phyloP scores from a whole-genome alignment of 2,797 vertebrate species.

The Sebastes jordani region DNA sequence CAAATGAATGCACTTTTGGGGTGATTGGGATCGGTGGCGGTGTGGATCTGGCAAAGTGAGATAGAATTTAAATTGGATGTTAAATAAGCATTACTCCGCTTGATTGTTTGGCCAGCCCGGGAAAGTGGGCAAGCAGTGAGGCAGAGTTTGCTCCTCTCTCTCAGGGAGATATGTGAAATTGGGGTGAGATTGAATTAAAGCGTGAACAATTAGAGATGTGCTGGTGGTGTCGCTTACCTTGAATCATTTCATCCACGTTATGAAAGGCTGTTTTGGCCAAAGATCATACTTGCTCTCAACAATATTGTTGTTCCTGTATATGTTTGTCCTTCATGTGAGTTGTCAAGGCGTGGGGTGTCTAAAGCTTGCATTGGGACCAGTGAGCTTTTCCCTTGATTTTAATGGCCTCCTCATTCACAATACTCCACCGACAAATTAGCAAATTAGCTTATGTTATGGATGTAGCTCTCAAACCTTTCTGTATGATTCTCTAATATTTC shows the following conservation, averaged over 20 bases:
- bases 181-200: conserved; percentile 84
- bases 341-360: too few species aligned
- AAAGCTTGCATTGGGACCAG: too few species aligned
- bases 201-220: conserved; percentile 78
- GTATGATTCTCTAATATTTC: too few species aligned
- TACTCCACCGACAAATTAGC: too few species aligned
- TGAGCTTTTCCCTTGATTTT: too few species aligned
- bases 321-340: too few species aligned
- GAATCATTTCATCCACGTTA: conserved; percentile 41
- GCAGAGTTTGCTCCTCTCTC: conserved; percentile 53
- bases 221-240: conserved; percentile 52
- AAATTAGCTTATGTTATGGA: too few species aligned
- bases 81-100: conserved; percentile 85
- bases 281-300: neutral
- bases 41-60: conserved; percentile 77
- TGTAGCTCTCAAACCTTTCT: too few species aligned
- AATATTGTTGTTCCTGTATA: too few species aligned
- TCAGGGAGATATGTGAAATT: conserved; percentile 78
- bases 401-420: too few species aligned
- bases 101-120: conserved; percentile 79
- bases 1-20: conserved; percentile 56
- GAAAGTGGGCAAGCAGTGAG: conserved; percentile 72
- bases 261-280: conserved; percentile 7
- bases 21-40: conserved; percentile 75
- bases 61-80: conserved; percentile 89